A percentile compares a stretch with the other conserved stretches of the same genome.
Evolutionary conservation across 92 coral and sea anemone genomes (phyloP).

Genomic region (Chrysogorgia sp.): DNA sequence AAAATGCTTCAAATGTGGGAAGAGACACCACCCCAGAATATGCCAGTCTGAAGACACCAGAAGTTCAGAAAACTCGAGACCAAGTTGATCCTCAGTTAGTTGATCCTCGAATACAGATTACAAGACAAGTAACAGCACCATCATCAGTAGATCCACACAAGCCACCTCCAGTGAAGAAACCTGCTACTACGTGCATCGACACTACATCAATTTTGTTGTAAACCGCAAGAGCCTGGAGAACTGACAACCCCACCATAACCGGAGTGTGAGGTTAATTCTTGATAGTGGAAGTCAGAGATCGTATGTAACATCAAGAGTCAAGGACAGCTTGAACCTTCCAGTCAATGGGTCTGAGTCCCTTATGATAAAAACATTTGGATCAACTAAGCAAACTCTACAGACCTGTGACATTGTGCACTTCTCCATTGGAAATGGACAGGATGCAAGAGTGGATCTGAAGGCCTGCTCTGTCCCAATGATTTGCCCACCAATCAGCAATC

Average conservation of each 20-base stretch:
- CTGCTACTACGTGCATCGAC: conserved; percentile 12
- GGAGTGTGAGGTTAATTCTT: conserved; percentile 60
- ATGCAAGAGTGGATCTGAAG: conserved; percentile 46
- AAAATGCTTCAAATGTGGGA: conserved; percentile 69
- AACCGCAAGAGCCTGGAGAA: conserved; percentile 61
- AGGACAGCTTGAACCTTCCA: conserved; percentile 52
- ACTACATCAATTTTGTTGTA: conserved; percentile 57
- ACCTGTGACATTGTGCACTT: conserved; percentile 55
- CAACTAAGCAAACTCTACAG: conserved; percentile 35
- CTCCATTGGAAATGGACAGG: conserved; percentile 35
- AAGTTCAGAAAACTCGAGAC: background rate
- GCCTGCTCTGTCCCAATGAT: conserved; percentile 61
- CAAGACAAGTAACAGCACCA: background rate
- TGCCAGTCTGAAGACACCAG: conserved; percentile 37
- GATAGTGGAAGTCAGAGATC: conserved; percentile 70
- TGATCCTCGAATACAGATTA: background rate
- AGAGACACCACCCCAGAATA: conserved; percentile 67
- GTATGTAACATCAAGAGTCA: conserved; percentile 54
- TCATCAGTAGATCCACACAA: background rate
- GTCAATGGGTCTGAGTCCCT: conserved; percentile 51
- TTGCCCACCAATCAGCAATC: conserved; percentile 60
- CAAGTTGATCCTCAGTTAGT: background rate
- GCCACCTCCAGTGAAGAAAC: background rate
- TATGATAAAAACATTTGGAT: conserved; percentile 68
- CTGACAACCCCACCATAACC: conserved; percentile 17